Conservation (phyloP, 2,888 invertebrate genomes). For the Opisthograptis luteolata region DNA sequence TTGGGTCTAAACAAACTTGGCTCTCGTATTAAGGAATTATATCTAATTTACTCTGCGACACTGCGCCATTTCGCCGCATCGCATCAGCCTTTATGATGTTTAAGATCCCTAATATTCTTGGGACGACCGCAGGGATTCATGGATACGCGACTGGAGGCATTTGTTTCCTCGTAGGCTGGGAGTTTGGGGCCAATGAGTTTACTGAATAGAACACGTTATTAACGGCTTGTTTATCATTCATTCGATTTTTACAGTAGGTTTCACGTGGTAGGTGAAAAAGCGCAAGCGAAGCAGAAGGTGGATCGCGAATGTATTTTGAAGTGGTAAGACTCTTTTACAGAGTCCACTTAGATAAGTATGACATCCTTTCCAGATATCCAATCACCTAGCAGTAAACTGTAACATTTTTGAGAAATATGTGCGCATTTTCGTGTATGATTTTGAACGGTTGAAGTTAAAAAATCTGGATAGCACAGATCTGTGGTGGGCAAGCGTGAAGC, state of each 20-base stretch:
- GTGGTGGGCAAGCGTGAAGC: too few species aligned
- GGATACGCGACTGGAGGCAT: conserved; percentile 42
- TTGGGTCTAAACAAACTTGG: conserved; percentile 28
- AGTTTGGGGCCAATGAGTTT: conserved; percentile 6
- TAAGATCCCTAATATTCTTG: conserved; percentile 46
- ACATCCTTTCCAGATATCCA: too few species aligned
- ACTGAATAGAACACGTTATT: conserved; percentile 2
- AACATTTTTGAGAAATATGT: too few species aligned
- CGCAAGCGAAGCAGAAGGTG: too few species aligned
- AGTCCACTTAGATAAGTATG: too few species aligned
- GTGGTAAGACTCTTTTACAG: too few species aligned
- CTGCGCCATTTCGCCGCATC: conserved; percentile 33
- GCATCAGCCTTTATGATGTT: conserved; percentile 39
- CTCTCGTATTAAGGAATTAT: conserved; percentile 30
- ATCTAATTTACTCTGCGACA: conserved; percentile 35
- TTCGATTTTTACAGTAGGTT: neutral
- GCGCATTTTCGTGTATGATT: too few species aligned
- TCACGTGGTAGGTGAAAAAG: too few species aligned
- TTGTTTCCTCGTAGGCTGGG: conserved; percentile 40
- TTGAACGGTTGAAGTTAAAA: too few species aligned
- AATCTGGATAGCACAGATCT: too few species aligned
- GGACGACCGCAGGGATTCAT: conserved; percentile 48
- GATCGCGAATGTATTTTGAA: too few species aligned
- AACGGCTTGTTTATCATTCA: neutral
- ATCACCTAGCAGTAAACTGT: too few species aligned